Evolutionary conservation across 2,797 vertebrate species (phyloP).

Genomic region (Melanotaenia parkinsoni): DNA sequence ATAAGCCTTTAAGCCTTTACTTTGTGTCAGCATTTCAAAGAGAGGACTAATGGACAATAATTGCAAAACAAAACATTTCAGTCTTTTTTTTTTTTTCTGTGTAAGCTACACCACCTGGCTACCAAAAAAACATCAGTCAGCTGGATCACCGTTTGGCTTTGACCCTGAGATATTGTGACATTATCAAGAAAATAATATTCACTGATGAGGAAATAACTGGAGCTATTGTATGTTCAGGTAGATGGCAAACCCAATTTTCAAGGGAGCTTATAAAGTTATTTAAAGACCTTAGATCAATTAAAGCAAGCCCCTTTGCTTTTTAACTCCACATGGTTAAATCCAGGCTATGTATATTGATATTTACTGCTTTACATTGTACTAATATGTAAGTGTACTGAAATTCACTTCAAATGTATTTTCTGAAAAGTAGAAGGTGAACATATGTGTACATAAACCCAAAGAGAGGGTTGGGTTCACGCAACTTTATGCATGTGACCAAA

Average conservation of each 20-base stretch:
- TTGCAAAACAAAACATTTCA: constrained; percentile 63
- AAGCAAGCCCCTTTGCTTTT: background rate
- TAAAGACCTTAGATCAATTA: background rate
- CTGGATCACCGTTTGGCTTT: background rate
- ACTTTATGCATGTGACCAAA: background rate
- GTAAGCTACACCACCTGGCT: background rate
- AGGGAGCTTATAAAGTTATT: background rate
- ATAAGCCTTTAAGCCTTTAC: constrained; percentile 18
- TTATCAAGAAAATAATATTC: background rate
- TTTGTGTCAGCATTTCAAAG: constrained; percentile 61
- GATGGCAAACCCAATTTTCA: background rate
- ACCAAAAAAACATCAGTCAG: background rate
- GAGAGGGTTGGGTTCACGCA: constrained; percentile 7
- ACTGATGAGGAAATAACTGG: too few relatives aligned
- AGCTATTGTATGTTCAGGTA: background rate
- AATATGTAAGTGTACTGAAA: constrained; percentile 11
- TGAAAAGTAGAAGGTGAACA: constrained; percentile 5
- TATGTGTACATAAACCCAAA: constrained; percentile 14
- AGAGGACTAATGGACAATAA: constrained; percentile 37
- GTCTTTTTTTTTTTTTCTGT: constrained; percentile 11
- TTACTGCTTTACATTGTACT: constrained; percentile 4
- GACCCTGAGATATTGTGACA: background rate
- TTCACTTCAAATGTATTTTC: constrained; percentile 21
- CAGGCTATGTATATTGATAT: constrained; percentile 11
- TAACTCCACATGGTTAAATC: background rate